Conservation (phyloP, 2,888 invertebrate genomes). For the Ryuthela nishihirai region DNA sequence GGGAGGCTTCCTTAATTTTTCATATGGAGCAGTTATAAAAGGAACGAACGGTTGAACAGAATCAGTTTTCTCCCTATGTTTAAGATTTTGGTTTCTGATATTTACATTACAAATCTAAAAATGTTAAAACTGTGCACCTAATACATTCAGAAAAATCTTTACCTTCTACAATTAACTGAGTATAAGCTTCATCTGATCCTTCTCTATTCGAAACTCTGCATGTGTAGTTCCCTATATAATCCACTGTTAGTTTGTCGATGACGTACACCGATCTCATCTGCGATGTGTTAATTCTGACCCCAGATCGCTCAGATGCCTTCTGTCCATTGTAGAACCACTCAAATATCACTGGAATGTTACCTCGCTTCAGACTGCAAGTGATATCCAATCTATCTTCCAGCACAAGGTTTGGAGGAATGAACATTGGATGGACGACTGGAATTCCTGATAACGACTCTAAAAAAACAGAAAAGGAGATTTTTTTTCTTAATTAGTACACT, state of each 20-base stretch:
- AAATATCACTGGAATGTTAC: slow-evolving; percentile 18
- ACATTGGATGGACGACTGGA: slow-evolving; percentile 13
- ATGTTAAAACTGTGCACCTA: too few relatives aligned
- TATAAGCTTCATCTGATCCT: slow-evolving; percentile 8
- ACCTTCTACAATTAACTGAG: slow-evolving; percentile 23
- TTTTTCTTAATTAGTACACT: too few relatives aligned
- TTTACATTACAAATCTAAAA: too few relatives aligned
- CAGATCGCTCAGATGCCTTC: neutral
- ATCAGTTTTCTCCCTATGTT: too few relatives aligned
- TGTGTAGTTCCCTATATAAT: slow-evolving; percentile 31
- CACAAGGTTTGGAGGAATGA: slow-evolving; percentile 13
- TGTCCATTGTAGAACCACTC: slow-evolving; percentile 18
- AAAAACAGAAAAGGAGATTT: too few relatives aligned
- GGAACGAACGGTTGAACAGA: too few relatives aligned
- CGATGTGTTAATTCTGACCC: neutral
- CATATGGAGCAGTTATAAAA: too few relatives aligned
- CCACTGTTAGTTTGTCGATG: slow-evolving; percentile 10
- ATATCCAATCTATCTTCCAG: slow-evolving; percentile 18
- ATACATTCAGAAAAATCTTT: too few relatives aligned
- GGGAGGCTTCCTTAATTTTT: too few relatives aligned
- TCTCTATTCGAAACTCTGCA: slow-evolving; percentile 11
- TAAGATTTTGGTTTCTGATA: too few relatives aligned
- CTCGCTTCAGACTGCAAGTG: slow-evolving; percentile 17
- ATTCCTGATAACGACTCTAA: too few relatives aligned
- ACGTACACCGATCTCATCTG: slow-evolving; percentile 10